Evolutionary conservation across 2,113 vertebrate species (phyloP).

Genomic region (Podarcis cretensis): DNA sequence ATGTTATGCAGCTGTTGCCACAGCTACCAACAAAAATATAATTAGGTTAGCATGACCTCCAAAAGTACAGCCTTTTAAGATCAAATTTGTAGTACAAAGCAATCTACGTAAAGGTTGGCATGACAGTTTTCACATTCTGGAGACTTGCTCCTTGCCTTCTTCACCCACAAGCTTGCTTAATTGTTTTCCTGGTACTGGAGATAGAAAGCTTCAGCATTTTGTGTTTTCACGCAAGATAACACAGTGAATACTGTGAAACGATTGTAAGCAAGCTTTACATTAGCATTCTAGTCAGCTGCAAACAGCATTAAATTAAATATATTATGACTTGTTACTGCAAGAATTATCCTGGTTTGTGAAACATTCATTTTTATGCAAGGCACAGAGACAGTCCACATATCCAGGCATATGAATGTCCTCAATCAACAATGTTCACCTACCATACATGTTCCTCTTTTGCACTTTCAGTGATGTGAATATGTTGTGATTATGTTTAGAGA

Average conservation of each 20-base stretch:
- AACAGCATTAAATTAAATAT: constrained; percentile 11
- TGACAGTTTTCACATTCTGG: constrained; percentile 2
- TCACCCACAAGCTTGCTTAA: not conserved
- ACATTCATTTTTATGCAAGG: not conserved
- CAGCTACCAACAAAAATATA: constrained; percentile 48
- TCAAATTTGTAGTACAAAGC: constrained; percentile 39
- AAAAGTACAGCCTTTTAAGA: constrained; percentile 28
- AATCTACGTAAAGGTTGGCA: constrained; percentile 21
- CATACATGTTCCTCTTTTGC: not conserved
- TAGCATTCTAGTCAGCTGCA: not conserved
- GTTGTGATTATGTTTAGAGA: not conserved
- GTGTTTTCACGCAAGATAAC: not conserved
- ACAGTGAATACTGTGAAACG: not conserved
- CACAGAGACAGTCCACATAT: not conserved
- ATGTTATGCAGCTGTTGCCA: constrained; percentile 54
- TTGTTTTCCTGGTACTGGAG: not conserved
- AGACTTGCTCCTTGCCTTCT: not conserved
- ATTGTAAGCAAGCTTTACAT: not conserved
- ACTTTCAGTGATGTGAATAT: not conserved
- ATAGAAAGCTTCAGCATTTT: not conserved
- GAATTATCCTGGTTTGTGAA: not conserved
- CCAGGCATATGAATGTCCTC: not conserved
- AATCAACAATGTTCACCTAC: not conserved
- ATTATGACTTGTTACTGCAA: constrained; percentile 9
- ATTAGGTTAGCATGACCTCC: constrained; percentile 54